Conservation (phyloP, 23 tunicate species). For the Halocynthia aurantium region DNA sequence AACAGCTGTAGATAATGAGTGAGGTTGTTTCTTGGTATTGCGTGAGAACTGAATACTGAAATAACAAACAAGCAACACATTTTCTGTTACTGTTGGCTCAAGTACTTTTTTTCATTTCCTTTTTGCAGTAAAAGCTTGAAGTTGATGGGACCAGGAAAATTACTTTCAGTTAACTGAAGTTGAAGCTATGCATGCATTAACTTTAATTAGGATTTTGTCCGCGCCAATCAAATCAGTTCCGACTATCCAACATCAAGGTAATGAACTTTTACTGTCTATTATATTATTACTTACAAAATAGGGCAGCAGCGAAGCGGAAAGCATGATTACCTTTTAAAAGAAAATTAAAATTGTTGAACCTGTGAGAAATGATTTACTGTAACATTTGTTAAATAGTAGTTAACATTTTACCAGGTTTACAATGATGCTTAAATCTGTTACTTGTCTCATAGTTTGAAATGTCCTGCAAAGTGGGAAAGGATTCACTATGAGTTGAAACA, state of each 20-base stretch:
- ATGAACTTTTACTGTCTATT: neutral
- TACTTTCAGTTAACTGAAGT: too few relatives aligned
- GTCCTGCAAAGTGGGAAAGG: constrained; percentile 9
- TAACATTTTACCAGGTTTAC: constrained; percentile 11
- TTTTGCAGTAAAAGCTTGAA: too few relatives aligned
- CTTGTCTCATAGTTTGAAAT: constrained; percentile 22
- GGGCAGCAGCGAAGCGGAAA: constrained; percentile 16
- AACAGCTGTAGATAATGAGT: constrained; percentile 1
- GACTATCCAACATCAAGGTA: neutral
- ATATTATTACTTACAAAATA: constrained; percentile 18
- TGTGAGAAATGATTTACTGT: too few relatives aligned
- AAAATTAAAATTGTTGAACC: neutral
- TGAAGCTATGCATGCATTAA: too few relatives aligned
- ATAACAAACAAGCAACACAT: too few relatives aligned
- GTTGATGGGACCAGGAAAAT: too few relatives aligned
- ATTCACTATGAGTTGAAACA: neutral
- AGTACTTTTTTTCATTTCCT: too few relatives aligned
- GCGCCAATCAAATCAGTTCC: too few relatives aligned
- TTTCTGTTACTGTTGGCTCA: too few relatives aligned
- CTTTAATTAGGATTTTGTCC: too few relatives aligned
- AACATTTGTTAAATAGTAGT: too few relatives aligned
- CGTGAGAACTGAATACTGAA: too few relatives aligned
- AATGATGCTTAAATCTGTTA: constrained; percentile 19
- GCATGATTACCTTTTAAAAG: neutral
- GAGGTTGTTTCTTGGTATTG: neutral